Evolutionary conservation across 2,888 invertebrate genomes (phyloP).

Genomic region (Noctuana brunneofusca): DNA sequence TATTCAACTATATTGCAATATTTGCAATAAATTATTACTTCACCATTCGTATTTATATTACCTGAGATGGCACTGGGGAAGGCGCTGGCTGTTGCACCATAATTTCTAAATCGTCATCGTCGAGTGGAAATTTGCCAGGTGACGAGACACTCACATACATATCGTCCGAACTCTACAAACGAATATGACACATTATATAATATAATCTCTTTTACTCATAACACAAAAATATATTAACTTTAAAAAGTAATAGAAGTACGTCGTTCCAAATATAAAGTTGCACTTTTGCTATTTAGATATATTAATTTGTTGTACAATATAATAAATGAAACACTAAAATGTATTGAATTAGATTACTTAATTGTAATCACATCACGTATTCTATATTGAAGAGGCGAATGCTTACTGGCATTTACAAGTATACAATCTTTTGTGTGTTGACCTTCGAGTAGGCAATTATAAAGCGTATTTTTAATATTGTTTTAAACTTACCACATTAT

Average conservation of each 20-base stretch:
- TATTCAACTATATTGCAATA: no score
- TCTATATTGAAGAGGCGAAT: slow-evolving; percentile 10
- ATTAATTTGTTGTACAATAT: background rate
- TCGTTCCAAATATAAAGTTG: background rate
- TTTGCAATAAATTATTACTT: no score
- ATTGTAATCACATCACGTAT: slow-evolving; percentile 7
- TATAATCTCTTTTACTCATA: background rate
- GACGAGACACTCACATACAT: slow-evolving; percentile 77
- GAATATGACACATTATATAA: background rate
- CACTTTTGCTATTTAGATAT: background rate
- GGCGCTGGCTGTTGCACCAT: slow-evolving; percentile 62
- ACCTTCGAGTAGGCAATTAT: slow-evolving; percentile 19
- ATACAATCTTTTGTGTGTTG: slow-evolving; percentile 29
- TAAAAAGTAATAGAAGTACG: background rate
- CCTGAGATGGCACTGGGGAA: slow-evolving; percentile 76
- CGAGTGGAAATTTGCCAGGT: slow-evolving; percentile 76
- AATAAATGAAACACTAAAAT: no score
- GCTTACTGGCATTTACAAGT: slow-evolving; percentile 15
- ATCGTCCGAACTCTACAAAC: slow-evolving; percentile 68
- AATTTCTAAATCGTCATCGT: slow-evolving; percentile 68
- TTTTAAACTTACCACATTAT: slow-evolving; percentile 61
- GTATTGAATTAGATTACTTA: slow-evolving; percentile 2
- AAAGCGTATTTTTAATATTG: background rate
- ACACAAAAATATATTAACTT: background rate
- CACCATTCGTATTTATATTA: slow-evolving; percentile 38